These are phyloP conservation scores for Philotrypesis tridentata DNA, from an alignment of 1,140 invertebrate species.

Conservation along the genomic window DNA sequence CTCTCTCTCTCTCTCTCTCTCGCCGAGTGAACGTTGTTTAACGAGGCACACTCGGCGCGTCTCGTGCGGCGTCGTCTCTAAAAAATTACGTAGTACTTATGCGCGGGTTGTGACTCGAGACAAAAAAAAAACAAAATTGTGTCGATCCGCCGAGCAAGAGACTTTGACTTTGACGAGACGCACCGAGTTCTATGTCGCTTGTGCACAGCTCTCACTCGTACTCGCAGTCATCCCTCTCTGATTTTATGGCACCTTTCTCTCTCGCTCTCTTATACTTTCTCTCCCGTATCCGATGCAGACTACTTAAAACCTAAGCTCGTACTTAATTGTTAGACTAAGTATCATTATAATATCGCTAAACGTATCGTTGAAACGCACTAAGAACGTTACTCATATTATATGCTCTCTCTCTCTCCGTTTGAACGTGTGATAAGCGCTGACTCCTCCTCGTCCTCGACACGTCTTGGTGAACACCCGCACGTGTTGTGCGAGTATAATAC, in stretches of 20 bases:
- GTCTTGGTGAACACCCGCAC: too few relatives aligned
- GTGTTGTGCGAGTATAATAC: too few relatives aligned
- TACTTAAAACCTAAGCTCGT: conserved; percentile 32
- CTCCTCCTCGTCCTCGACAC: background rate
- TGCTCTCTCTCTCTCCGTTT: background rate
- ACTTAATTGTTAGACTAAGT: conserved; percentile 28
- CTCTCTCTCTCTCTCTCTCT: background rate
- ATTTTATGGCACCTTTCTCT: background rate
- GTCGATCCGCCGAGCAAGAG: too few relatives aligned
- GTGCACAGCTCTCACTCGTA: background rate
- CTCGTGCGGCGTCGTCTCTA: too few relatives aligned
- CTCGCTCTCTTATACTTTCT: background rate
- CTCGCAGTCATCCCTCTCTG: background rate
- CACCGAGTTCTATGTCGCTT: background rate
- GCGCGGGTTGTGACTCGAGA: background rate
- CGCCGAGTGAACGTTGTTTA: background rate
- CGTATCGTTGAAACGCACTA: conserved; percentile 27
- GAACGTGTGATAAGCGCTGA: background rate
- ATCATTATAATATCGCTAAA: conserved; percentile 20
- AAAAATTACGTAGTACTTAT: too few relatives aligned
- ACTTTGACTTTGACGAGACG: background rate
- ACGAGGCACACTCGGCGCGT: too few relatives aligned
- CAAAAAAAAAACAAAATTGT: background rate
- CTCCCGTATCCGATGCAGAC: conserved; percentile 1
- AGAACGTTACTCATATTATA: conserved; percentile 5